Evolutionary conservation across 2,113 vertebrate species (phyloP).

Genomic region (Chionodraco myersi): DNA sequence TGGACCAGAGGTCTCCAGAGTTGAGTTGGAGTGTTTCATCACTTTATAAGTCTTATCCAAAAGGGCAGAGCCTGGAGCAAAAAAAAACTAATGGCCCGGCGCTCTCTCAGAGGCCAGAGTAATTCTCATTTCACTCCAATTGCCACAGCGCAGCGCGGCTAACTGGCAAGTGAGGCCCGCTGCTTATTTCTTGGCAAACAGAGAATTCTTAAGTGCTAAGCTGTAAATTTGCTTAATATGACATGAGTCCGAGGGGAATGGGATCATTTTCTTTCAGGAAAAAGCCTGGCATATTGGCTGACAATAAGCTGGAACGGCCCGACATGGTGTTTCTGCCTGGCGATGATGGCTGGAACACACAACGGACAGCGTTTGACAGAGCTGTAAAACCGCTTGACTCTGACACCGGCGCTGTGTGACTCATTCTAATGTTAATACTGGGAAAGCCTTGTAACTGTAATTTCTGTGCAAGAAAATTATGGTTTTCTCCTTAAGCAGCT

Average conservation of each 20-base stretch:
- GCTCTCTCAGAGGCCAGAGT: conserved; percentile 60
- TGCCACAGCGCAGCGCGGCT: conserved; percentile 57
- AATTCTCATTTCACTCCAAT: conserved; percentile 71
- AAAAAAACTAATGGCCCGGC: conserved; percentile 49
- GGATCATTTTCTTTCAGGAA: conserved; percentile 79
- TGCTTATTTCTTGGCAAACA: conserved; percentile 81
- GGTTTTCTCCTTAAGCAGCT: conserved; percentile 46
- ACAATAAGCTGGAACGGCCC: conserved; percentile 80
- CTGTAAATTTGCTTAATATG: conserved; percentile 87
- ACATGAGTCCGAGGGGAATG: conserved; percentile 81
- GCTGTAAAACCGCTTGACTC: conserved; percentile 71
- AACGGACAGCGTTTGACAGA: conserved; percentile 71
- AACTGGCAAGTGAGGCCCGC: conserved; percentile 65
- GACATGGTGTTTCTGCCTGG: conserved; percentile 76
- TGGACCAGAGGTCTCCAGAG: conserved; percentile 72
- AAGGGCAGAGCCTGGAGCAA: conserved; percentile 67
- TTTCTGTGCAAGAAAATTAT: conserved; percentile 58
- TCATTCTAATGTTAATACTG: conserved; percentile 70
- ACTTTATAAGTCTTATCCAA: conserved; percentile 69
- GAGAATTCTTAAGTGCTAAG: conserved; percentile 84
- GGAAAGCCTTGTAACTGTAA: conserved; percentile 52
- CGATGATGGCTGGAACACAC: conserved; percentile 74
- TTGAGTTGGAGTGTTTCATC: conserved; percentile 68
- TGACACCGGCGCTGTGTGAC: conserved; percentile 69
- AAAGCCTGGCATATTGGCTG: conserved; percentile 80